phyloP scores from a whole-genome alignment of 2,888 invertebrate genomes.

The Candidula unifasciata region DNA sequence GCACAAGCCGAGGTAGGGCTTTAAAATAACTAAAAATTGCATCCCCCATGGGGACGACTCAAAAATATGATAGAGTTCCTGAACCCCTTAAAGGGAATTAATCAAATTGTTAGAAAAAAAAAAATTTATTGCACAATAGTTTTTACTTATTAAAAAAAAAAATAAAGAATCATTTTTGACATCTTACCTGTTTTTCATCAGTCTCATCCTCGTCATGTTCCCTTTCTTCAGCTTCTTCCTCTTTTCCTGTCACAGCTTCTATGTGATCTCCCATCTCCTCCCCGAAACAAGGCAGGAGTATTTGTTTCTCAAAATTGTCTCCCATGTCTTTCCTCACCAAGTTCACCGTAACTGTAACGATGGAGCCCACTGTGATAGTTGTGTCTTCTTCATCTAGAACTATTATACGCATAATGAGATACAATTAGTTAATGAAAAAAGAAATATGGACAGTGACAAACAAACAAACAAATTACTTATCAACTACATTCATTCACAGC shows the following conservation, averaged over 20 bases:
- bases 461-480: no score
- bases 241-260: constrained; percentile 51
- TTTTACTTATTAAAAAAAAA: not conserved
- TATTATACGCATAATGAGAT: constrained; percentile 49
- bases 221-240: constrained; percentile 58
- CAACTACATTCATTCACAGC: no score
- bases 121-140: no score
- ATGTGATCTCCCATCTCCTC: constrained; percentile 43
- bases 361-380: constrained; percentile 96
- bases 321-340: constrained; percentile 90
- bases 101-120: no score
- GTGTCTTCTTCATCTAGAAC: constrained; percentile 98
- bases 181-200: constrained; percentile 43
- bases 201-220: constrained; percentile 55
- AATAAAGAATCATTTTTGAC: not conserved
- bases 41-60: no score
- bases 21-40: no score
- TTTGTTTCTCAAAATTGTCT: constrained; percentile 76
- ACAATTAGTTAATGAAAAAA: not conserved
- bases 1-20: no score
- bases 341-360: constrained; percentile 96
- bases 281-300: not conserved
- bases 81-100: no score
- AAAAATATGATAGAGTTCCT: no score
- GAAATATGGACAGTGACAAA: no score